A percentile compares a stretch with the other conserved stretches of the same genome.
phyloP scores from a whole-genome alignment of 2,113 vertebrate species.

The Engystomops pustulosus region DNA sequence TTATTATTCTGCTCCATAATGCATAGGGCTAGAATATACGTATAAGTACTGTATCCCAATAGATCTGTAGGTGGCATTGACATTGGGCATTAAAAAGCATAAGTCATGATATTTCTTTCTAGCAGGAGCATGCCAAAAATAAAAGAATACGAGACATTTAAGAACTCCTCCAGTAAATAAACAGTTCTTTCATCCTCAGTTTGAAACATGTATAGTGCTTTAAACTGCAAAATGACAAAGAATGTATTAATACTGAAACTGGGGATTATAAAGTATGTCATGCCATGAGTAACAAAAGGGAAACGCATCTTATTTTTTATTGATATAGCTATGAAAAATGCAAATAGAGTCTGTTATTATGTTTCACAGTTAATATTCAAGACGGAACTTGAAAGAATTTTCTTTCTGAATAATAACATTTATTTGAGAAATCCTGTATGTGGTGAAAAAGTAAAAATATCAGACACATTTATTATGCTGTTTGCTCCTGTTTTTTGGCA shows the following conservation, averaged over 20 bases:
- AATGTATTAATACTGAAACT: constrained; percentile 15
- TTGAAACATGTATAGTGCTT: constrained; percentile 10
- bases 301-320: constrained; percentile 22
- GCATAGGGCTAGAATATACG: not conserved
- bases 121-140: not conserved
- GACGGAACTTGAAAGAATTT: not conserved
- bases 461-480: no score
- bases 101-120: not conserved
- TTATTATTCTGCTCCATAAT: no score
- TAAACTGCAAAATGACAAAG: not conserved
- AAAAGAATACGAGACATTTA: not conserved
- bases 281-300: not conserved
- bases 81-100: not conserved
- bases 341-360: not conserved
- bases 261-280: not conserved
- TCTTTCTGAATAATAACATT: not conserved
- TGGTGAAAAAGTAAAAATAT: not conserved
- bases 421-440: not conserved
- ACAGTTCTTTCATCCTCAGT: not conserved
- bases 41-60: not conserved
- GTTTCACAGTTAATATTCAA: constrained; percentile 17
- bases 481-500: no score
- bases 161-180: not conserved
- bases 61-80: not conserved
- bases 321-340: constrained; percentile 19